Conservation (phyloP, 2,888 invertebrate species). For the Eugnorisma glareosa region DNA sequence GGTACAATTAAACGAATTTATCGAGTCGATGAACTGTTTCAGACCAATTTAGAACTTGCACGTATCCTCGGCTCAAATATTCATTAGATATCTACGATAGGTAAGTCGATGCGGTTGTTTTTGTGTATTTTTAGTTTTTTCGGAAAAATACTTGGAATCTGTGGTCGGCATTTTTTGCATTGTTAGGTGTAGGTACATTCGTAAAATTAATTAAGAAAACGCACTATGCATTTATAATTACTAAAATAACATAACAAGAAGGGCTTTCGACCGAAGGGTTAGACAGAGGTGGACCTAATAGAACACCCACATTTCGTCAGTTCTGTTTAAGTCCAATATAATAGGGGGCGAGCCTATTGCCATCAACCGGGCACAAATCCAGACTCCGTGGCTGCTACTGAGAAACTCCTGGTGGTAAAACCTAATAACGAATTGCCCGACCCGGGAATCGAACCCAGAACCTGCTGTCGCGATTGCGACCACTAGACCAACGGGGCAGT, state of each 20-base stretch:
- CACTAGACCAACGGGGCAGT: too few relatives aligned
- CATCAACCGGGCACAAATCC: not conserved
- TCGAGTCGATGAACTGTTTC: slow-evolving; percentile 40
- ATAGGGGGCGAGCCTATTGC: not conserved
- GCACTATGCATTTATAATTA: not conserved
- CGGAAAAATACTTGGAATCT: not conserved
- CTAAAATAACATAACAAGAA: too few relatives aligned
- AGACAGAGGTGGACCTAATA: too few relatives aligned
- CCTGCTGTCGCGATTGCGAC: too few relatives aligned
- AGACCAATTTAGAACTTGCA: slow-evolving; percentile 46
- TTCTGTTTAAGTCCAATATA: too few relatives aligned
- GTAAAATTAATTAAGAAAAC: not conserved
- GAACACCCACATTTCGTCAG: too few relatives aligned
- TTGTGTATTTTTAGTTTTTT: not conserved
- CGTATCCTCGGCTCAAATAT: slow-evolving; percentile 19
- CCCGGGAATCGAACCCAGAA: too few relatives aligned
- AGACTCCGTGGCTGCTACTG: not conserved
- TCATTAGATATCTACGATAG: slow-evolving; percentile 18
- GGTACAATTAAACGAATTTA: slow-evolving; percentile 44
- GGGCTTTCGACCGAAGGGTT: too few relatives aligned
- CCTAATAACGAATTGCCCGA: too few relatives aligned
- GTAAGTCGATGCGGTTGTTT: not conserved
- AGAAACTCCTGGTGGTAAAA: too few relatives aligned
- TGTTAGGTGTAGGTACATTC: not conserved
- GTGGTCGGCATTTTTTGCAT: not conserved